A percentile compares a stretch with the other conserved stretches of the same genome.
phyloP scores from a whole-genome alignment of 2,888 invertebrate genomes.

The Mycalesis mineus region DNA sequence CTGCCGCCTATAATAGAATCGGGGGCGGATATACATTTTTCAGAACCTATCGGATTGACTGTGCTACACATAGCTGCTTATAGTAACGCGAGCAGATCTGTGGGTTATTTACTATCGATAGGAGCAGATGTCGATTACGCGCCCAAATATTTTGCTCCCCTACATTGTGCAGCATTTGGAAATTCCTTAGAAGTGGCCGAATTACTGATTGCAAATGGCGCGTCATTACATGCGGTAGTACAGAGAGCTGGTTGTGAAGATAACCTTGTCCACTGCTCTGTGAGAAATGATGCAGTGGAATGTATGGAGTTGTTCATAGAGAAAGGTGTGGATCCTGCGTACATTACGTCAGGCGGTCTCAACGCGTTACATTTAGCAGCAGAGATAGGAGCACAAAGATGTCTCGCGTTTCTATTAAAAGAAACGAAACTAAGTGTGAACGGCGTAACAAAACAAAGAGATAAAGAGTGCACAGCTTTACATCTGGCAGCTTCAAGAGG shows the following conservation, averaged over 20 bases:
- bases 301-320: constrained; percentile 87
- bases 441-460: constrained; percentile 82
- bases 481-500: constrained; percentile 94
- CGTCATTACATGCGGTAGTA: constrained; percentile 83
- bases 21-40: constrained; percentile 84
- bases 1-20: constrained; percentile 81
- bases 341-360: constrained; percentile 84
- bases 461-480: constrained; percentile 86
- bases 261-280: constrained; percentile 89
- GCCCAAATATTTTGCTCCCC: constrained; percentile 85
- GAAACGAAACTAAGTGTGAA: constrained; percentile 85
- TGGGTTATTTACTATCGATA: constrained; percentile 81
- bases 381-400: constrained; percentile 85
- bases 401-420: constrained; percentile 85
- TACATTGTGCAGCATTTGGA: constrained; percentile 94
- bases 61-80: constrained; percentile 87
- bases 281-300: constrained; percentile 87
- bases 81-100: constrained; percentile 84
- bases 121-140: constrained; percentile 84
- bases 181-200: constrained; percentile 88
- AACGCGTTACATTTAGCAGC: constrained; percentile 89
- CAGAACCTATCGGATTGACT: constrained; percentile 85
- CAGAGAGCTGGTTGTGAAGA: constrained; percentile 84
- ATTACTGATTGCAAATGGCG: constrained; percentile 84
- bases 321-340: constrained; percentile 86